These are phyloP conservation scores for Halictus rubicundus DNA, from an alignment of 1,140 invertebrate species.

Conservation along the genomic window DNA sequence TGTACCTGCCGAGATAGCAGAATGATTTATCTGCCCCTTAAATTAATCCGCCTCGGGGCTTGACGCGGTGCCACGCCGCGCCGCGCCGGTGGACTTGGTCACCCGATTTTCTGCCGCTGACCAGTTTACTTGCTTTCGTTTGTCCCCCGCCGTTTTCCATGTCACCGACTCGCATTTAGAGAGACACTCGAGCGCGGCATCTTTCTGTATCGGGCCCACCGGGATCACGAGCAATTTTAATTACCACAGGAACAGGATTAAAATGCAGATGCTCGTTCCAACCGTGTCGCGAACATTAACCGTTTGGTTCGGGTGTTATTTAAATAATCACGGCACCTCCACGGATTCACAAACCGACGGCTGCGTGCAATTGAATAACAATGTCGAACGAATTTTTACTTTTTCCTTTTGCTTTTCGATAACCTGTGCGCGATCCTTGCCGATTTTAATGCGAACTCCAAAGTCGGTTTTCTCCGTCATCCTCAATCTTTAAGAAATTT, in stretches of 20 bases:
- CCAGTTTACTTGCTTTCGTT: slow-evolving; percentile 24
- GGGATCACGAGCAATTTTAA: not conserved
- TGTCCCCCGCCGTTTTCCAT: not conserved
- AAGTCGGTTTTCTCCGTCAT: no score
- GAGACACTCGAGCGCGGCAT: not conserved
- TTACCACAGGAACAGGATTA: not conserved
- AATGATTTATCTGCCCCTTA: slow-evolving; percentile 61
- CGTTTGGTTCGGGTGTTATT: no score
- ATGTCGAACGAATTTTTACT: no score
- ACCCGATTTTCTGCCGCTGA: slow-evolving; percentile 43
- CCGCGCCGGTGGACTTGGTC: slow-evolving; percentile 43
- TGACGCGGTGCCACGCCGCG: slow-evolving; percentile 48
- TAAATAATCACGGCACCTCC: no score
- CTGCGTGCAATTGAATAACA: no score
- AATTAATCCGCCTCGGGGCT: slow-evolving; percentile 59
- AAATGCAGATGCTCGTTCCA: not conserved
- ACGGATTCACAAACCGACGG: no score
- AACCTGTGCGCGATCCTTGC: no score
- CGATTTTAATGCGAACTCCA: no score
- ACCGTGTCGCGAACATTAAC: no score
- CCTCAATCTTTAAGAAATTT: no score
- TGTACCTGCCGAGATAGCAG: slow-evolving; percentile 50
- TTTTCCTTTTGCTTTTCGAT: no score
- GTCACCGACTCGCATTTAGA: not conserved
- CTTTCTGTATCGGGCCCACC: not conserved